Evolutionary conservation across 2,113 vertebrate species (phyloP).

Genomic region (Anarhynchus alexandrinus): DNA sequence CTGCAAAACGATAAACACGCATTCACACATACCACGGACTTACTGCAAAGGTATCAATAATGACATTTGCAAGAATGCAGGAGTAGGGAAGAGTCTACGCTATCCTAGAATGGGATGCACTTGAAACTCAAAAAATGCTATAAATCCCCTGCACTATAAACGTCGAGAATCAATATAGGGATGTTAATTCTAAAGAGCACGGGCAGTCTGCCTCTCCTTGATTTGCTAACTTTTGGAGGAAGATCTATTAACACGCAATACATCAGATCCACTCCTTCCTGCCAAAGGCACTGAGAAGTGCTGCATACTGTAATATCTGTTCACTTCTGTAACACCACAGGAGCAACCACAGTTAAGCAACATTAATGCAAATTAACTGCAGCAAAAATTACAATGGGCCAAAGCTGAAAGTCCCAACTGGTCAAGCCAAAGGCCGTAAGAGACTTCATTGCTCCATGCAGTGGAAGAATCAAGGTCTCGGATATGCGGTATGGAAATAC

Average conservation of each 20-base stretch:
- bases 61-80: background rate
- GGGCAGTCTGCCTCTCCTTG: background rate
- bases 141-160: background rate
- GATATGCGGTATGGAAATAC: background rate
- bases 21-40: background rate
- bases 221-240: background rate
- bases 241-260: background rate
- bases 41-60: background rate
- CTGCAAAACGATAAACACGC: background rate
- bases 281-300: background rate
- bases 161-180: background rate
- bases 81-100: background rate
- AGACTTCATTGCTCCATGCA: background rate
- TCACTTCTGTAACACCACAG: background rate
- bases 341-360: background rate
- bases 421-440: background rate
- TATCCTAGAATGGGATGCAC: background rate
- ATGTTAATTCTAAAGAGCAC: background rate
- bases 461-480: background rate
- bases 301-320: background rate
- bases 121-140: background rate
- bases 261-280: background rate
- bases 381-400: background rate
- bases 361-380: background rate
- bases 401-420: background rate